Base-by-base conservation (phyloP, 2,797 vertebrate species). In the Miichthys miiuy region DNA sequence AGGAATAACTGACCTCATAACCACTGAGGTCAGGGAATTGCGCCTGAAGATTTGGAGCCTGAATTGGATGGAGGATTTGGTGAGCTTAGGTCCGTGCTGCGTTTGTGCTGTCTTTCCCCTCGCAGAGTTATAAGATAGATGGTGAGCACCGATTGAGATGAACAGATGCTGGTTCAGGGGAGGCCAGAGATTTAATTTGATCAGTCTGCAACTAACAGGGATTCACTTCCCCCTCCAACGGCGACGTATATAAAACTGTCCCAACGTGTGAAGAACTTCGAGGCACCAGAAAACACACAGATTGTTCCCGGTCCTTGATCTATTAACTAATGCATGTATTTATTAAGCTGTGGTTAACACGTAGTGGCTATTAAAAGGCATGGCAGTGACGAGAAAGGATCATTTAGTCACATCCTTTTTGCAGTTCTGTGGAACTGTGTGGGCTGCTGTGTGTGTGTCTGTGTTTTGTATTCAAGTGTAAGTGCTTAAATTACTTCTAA, bases 1-100 rank as follows among this genome's bases (percentile, higher is more conserved):
- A 11, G 74, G 83, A 88, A 89, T 82, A 82, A 84, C 52, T 77
- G 66, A 87, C 84, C 81, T 82, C 85, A 77, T 65, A 69, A 83
- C 85, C 77, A n/a, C 83, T 2, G 54, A 81, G 91, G 88, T 90
- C 76, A 79, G 86, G 34, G 46, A 83, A 63, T 23, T 56, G 64
- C 20, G 5, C 51, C 68, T 81, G 70, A 34, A 79, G 84, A 73
- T 81, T 56, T 34, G 41, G 46, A 61, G 65, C 9, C 66, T 79
- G 74, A 82, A 87, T 78, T 72, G 74, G 73, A 80, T 9, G 44
- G 50, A 80, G 83, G 83, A 81, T 85, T 88, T 71, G 51, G 23
- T 44, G 72, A 81, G 82, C 77, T 72, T 71, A 65, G 68, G 23
- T 21, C 41, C 46, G 68, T 69, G 83, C 61, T 77, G 63, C 4